Percentiles rank a stretch among this genome's conserved stretches.
These are phyloP conservation scores for rat (Rattus norvegicus) DNA, from an alignment of 2,113 vertebrate genomes.

Conservation along the genomic window GRCr8 NC_086034.1:85294001-85294500, in stretches of 20 bases:
- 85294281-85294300: background rate
- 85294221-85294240: background rate
- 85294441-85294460: background rate
- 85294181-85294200: background rate
- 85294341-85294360: background rate
- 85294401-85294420: background rate
- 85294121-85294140: fast-evolving
- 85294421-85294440: background rate
- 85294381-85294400: background rate
- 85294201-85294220: background rate
- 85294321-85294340: background rate
- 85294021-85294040: background rate
- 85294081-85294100: background rate
- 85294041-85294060: fast-evolving
- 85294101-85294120: too few relatives aligned
- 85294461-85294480: background rate
- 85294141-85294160: background rate
- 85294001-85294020: background rate
- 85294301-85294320: background rate
- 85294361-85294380: fast-evolving
- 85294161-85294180: fast-evolving
- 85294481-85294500: background rate
- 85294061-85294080: too few relatives aligned
- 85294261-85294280: background rate
- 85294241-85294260: too few relatives aligned